A percentile compares a stretch with the other conserved stretches of the same genome.
Evolutionary conservation across 2,888 invertebrate genomes (phyloP).

Genomic region (Pseudococcus jackbeardsleyi): DNA sequence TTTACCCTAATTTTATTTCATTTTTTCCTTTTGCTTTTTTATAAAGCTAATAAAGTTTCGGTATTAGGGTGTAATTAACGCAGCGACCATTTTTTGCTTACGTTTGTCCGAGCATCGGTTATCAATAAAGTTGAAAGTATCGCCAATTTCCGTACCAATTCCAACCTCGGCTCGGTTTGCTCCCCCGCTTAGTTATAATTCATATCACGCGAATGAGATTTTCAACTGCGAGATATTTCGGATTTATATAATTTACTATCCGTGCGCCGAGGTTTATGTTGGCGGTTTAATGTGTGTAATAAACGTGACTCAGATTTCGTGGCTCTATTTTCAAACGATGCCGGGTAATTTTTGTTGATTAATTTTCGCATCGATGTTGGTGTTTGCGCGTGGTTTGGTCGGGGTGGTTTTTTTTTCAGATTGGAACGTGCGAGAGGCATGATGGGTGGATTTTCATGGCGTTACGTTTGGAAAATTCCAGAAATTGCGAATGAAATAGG

Average conservation of each 20-base stretch:
- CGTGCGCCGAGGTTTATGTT: slow-evolving; percentile 1
- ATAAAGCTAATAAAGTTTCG: neutral
- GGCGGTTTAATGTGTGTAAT: slow-evolving; percentile 20
- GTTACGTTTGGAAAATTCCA: neutral
- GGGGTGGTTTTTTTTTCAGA: too few species aligned
- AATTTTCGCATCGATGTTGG: neutral
- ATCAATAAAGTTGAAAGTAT: slow-evolving; percentile 33
- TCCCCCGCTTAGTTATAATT: neutral
- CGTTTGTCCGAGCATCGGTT: neutral
- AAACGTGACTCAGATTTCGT: slow-evolving; percentile 4
- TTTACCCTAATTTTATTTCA: slow-evolving; percentile 31
- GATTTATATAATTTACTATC: slow-evolving; percentile 10
- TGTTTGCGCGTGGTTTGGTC: neutral
- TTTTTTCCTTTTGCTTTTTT: neutral
- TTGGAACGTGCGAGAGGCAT: neutral
- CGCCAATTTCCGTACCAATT: neutral
- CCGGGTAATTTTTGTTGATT: neutral
- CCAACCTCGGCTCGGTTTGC: neutral
- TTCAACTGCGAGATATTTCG: slow-evolving; percentile 10
- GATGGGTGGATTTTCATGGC: neutral
- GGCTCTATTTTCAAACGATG: neutral
- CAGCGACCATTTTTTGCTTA: neutral
- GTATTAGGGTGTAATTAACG: slow-evolving; percentile 11
- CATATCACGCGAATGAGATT: neutral
- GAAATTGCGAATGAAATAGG: neutral